Evolutionary conservation across 2,888 invertebrate genomes (phyloP).

Genomic region (Miltochrista miniata): DNA sequence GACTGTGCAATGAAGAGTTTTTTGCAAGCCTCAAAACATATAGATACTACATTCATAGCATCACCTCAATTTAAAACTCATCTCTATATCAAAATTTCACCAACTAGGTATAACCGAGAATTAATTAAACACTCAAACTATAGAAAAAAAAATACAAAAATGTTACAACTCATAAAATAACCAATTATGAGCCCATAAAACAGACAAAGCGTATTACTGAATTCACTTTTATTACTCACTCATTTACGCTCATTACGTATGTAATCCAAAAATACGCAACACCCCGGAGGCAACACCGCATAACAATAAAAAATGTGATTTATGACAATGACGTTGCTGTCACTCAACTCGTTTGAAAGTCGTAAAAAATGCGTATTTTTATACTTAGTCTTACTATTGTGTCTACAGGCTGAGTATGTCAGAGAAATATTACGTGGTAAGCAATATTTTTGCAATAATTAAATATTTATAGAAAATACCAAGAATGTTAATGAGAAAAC

Average conservation of each 20-base stretch:
- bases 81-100: too few species aligned
- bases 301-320: slow-evolving; percentile 36
- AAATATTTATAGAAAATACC: too few species aligned
- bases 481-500: too few species aligned
- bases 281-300: slow-evolving; percentile 7
- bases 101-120: too few species aligned
- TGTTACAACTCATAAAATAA: slow-evolving; percentile 7
- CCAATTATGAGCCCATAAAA: neutral
- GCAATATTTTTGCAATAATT: too few species aligned
- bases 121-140: neutral
- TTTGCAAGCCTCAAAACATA: too few species aligned
- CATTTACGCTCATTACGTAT: slow-evolving; percentile 18
- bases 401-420: slow-evolving; percentile 5
- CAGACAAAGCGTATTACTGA: slow-evolving; percentile 8
- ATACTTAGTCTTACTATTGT: slow-evolving; percentile 24
- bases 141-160: slow-evolving; percentile 11
- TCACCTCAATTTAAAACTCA: too few species aligned
- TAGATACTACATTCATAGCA: too few species aligned
- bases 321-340: slow-evolving; percentile 25
- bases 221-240: slow-evolving; percentile 14
- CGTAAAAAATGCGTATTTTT: slow-evolving; percentile 37
- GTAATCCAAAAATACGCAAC: slow-evolving; percentile 29
- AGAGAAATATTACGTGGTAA: too few species aligned
- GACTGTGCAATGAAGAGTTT: too few species aligned
- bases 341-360: slow-evolving; percentile 31